These are phyloP conservation scores for Beris chalybata DNA, from an alignment of 2,888 invertebrate genomes.

Conservation along the genomic window DNA sequence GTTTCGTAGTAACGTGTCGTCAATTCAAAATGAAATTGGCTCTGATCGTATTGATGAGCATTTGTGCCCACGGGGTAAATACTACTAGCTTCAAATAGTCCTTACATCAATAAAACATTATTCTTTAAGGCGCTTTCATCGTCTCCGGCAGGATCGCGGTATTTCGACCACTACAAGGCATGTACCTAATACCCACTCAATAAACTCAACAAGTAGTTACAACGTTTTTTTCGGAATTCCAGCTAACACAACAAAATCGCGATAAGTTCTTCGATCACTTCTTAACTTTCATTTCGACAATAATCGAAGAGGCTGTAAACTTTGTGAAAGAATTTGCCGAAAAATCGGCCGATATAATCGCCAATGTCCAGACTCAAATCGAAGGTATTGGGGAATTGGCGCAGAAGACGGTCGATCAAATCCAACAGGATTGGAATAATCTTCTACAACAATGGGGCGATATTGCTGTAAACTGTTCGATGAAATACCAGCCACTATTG, in stretches of 20 bases:
- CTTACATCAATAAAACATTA: background rate
- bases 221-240: background rate
- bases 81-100: background rate
- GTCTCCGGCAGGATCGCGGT: background rate
- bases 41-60: background rate
- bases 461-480: slow-evolving; percentile 8
- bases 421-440: slow-evolving; percentile 7
- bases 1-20: background rate
- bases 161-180: slow-evolving; percentile 15
- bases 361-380: slow-evolving; percentile 11
- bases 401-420: background rate
- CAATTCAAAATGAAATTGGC: slow-evolving; percentile 14
- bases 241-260: slow-evolving; percentile 10
- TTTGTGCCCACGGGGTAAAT: slow-evolving; percentile 16
- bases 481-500: background rate
- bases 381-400: background rate
- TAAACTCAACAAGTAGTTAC: background rate
- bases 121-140: slow-evolving; percentile 4
- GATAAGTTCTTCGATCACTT: slow-evolving; percentile 8
- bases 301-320: slow-evolving; percentile 15
- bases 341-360: slow-evolving; percentile 10
- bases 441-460: slow-evolving; percentile 6
- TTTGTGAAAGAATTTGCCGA: slow-evolving; percentile 16
- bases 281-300: slow-evolving; percentile 2
- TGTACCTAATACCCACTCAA: background rate